Conservation (phyloP, 2,113 vertebrate species). For the Steatornis caripensis region DNA sequence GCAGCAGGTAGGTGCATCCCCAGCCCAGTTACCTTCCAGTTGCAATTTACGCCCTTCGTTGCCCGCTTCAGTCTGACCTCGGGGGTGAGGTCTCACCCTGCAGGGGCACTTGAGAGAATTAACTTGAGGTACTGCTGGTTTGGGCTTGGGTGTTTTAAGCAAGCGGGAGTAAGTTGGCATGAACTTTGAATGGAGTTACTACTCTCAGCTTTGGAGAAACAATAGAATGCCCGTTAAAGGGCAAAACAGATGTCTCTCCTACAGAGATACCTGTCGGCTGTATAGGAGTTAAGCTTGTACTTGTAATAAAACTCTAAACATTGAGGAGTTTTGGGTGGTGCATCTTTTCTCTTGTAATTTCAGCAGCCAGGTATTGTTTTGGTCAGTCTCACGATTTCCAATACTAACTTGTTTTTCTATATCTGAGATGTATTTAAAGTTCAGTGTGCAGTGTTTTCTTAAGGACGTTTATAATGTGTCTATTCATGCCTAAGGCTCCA, state of each 20-base stretch:
- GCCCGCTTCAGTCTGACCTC: accelerated
- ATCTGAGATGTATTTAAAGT: background rate
- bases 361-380: background rate
- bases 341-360: background rate
- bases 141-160: background rate
- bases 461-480: background rate
- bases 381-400: background rate
- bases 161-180: background rate
- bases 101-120: background rate
- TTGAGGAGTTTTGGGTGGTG: background rate
- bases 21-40: background rate
- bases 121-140: background rate
- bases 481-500: background rate
- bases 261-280: background rate
- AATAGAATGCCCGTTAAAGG: background rate
- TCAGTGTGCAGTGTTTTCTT: background rate
- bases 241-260: background rate
- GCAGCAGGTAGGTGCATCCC: background rate
- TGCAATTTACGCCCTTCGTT: too few species aligned
- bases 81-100: too few species aligned
- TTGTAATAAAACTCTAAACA: background rate
- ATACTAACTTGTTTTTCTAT: background rate
- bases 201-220: background rate
- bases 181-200: background rate
- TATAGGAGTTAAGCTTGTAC: background rate